Evolutionary conservation across 2,113 vertebrate species (phyloP), one percentile per base, ranked within the genome.

Genomic region (Poeciliopsis turrubarensis): DNA sequence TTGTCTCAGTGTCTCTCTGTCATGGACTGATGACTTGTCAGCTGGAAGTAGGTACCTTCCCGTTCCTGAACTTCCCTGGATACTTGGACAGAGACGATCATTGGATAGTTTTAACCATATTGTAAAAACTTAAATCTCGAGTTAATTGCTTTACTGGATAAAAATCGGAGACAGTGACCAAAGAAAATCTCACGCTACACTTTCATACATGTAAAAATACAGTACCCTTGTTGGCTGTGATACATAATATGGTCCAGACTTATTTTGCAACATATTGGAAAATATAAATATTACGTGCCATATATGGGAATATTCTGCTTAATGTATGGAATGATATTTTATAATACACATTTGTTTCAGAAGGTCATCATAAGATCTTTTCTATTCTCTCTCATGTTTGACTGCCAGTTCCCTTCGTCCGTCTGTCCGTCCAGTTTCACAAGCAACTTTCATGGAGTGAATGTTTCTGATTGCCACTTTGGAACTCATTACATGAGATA

Each of bases 401-500:
- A 31, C 72, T 62, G 60, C 68, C 82, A 87, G 73, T 73, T 70
- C 51, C 66, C 60, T 26, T 15, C 4, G 25, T 81, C 64, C 8
- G 32, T 32, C 32, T 9, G 32, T 60, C 78, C 60, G 39, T 5
- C 67, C 60, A 78, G 62, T 69, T 78, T 75, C 69, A 25, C 64
- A 60, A 78, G 69, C 77, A 83, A 85, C 74, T 80, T 86, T 88
- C 73, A 78, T 72, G 77, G 81, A 86, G 77, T 86, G 78, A 87
- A 89, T 81, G 78, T 63, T 72, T 73, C 66, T 77, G 87, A 88
- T 89, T 91, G 82, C 89, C 73, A 81, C 87, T 91, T 86, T 61
- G 83, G 70, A 65, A 73, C 79, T 86, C 77, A 87, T 89, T 82
- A 88, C 73, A 41, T 64, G 67, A 72, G 81, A 79, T 75, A 57